These are phyloP conservation scores for Linnaemya tessellans DNA, from an alignment of 2,888 invertebrate genomes.

Conservation along the genomic window DNA sequence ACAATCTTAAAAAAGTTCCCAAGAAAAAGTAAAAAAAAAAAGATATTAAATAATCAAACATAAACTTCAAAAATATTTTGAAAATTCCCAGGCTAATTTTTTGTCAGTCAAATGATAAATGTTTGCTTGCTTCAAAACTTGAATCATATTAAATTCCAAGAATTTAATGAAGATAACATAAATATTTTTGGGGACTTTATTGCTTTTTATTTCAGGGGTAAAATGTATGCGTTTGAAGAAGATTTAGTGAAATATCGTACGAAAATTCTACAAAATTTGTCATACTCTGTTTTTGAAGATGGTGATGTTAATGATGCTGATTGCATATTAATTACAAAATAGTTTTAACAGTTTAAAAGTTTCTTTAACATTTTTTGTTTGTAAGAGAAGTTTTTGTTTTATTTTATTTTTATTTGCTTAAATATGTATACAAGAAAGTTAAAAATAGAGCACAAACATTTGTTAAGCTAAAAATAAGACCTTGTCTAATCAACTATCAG, in stretches of 20 bases:
- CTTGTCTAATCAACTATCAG: background rate
- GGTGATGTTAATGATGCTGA: too few relatives aligned
- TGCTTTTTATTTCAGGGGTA: background rate
- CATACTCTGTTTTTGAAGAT: background rate
- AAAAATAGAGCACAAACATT: background rate
- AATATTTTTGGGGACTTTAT: background rate
- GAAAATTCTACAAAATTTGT: constrained; percentile 1
- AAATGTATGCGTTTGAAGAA: constrained; percentile 9
- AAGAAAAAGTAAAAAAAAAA: constrained; percentile 40
- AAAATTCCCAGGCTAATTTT: constrained; percentile 55
- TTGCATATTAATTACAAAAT: too few relatives aligned
- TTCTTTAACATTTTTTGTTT: too few relatives aligned
- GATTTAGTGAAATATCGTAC: background rate
- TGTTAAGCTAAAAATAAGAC: background rate
- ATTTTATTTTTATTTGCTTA: background rate
- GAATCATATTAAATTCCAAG: constrained; percentile 66
- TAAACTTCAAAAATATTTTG: background rate
- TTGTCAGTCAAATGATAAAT: constrained; percentile 31
- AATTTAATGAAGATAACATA: constrained; percentile 36
- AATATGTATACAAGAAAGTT: background rate
- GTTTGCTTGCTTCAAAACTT: constrained; percentile 46
- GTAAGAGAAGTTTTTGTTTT: background rate
- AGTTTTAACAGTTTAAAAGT: too few relatives aligned
- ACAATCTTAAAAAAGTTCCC: constrained; percentile 19
- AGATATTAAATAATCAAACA: background rate